Conservation (phyloP, 2,888 invertebrate species). For the Steinernema hermaphroditum region DNA sequence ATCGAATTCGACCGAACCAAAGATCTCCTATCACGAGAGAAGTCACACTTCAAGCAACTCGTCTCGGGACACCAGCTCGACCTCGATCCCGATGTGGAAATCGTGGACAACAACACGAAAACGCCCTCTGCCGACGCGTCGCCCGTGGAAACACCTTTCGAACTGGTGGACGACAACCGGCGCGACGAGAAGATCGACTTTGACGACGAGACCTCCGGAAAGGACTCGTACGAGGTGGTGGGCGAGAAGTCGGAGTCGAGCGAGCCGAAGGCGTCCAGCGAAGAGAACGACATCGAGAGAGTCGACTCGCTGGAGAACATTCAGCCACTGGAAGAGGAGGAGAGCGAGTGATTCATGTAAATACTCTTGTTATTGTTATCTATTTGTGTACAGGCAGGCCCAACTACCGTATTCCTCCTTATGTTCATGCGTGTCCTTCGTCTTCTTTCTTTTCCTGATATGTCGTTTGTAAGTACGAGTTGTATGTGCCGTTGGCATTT, state of each 20-base stretch:
- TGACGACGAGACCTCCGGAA: slow-evolving; percentile 6
- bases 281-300: slow-evolving; percentile 12
- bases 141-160: slow-evolving; percentile 12
- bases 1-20: slow-evolving; percentile 20
- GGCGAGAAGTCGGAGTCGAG: slow-evolving; percentile 27
- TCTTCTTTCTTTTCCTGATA: background rate
- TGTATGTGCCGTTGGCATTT: slow-evolving; percentile 18
- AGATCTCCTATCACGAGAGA: background rate
- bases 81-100: background rate
- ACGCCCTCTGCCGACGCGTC: slow-evolving; percentile 10
- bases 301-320: slow-evolving; percentile 27
- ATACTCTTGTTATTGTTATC: background rate
- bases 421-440: no score
- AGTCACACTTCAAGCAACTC: slow-evolving; percentile 15
- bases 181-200: slow-evolving; percentile 32
- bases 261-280: background rate
- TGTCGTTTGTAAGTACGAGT: slow-evolving; percentile 3
- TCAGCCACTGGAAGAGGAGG: background rate
- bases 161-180: slow-evolving; percentile 19
- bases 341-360: slow-evolving; percentile 15
- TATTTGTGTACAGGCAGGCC: no score
- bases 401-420: no score
- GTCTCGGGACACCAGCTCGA: slow-evolving; percentile 19
- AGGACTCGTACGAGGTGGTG: slow-evolving; percentile 21
- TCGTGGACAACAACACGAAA: slow-evolving; percentile 3